These are phyloP conservation scores for Himalopsyche kuldschensis DNA, from an alignment of 2,888 invertebrate species.

Conservation along the genomic window DNA sequence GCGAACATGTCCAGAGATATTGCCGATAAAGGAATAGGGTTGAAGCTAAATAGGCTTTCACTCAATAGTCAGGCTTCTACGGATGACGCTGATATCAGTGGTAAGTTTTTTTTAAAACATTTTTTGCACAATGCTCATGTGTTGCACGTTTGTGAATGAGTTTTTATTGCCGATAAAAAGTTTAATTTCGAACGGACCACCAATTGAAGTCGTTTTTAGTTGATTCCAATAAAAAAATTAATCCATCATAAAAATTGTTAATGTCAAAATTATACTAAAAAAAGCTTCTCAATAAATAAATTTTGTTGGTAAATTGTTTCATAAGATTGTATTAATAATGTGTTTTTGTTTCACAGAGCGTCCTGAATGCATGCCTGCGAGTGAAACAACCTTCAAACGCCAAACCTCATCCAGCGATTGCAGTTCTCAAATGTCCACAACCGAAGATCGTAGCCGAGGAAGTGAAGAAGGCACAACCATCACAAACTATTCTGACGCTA, in stretches of 20 bases:
- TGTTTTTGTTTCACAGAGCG: conserved; percentile 60
- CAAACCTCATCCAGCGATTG: conserved; percentile 42
- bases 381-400: conserved; percentile 43
- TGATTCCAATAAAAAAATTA: neutral
- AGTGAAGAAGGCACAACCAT: conserved; percentile 40
- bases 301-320: neutral
- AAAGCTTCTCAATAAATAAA: neutral
- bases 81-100: conserved; percentile 69
- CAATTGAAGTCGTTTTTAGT: neutral
- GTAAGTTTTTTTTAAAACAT: conserved; percentile 5
- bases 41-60: conserved; percentile 60
- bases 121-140: neutral
- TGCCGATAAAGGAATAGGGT: conserved; percentile 43
- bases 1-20: conserved; percentile 45
- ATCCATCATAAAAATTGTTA: too few species aligned
- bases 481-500: conserved; percentile 49
- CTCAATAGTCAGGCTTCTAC: conserved; percentile 72
- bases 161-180: neutral
- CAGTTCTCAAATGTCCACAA: conserved; percentile 50
- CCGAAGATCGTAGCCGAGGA: conserved; percentile 48
- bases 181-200: neutral
- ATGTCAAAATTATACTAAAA: too few species aligned
- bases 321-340: neutral
- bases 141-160: too few species aligned
- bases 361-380: conserved; percentile 53